These are phyloP conservation scores for Papilio gigon DNA, from an alignment of 2,888 invertebrate genomes.

Conservation along the genomic window DNA sequence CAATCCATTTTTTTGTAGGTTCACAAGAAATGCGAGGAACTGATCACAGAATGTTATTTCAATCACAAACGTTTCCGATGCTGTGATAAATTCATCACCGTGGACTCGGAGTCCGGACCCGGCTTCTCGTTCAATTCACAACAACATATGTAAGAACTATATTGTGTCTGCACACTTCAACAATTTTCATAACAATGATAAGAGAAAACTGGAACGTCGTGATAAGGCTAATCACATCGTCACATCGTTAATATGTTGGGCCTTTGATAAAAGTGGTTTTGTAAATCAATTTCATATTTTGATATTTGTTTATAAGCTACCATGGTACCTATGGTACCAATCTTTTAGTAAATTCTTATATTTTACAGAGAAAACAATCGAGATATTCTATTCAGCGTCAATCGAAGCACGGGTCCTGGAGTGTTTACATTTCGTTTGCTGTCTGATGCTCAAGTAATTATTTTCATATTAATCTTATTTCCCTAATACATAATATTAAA, in stretches of 20 bases:
- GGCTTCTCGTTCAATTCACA: conserved; percentile 81
- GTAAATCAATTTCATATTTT: not conserved
- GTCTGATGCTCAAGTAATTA: conserved; percentile 69
- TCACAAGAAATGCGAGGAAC: conserved; percentile 69
- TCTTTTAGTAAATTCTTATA: not conserved
- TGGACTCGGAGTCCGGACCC: conserved; percentile 78
- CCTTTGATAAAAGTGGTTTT: conserved; percentile 2
- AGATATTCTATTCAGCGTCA: conserved; percentile 61
- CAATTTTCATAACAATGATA: conserved; percentile 27
- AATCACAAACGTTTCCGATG: conserved; percentile 73
- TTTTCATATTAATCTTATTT: conserved; percentile 38
- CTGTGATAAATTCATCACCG: conserved; percentile 71
- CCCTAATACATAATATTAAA: no score
- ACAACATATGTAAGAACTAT: conserved; percentile 69
- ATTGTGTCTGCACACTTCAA: conserved; percentile 14
- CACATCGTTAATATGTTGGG: conserved; percentile 39
- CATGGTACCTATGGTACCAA: not conserved
- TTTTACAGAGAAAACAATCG: conserved; percentile 49
- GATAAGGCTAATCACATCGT: conserved; percentile 24
- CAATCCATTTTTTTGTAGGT: conserved; percentile 63
- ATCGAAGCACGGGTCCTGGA: conserved; percentile 78
- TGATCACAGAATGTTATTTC: conserved; percentile 76
- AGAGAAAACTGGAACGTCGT: conserved; percentile 12
- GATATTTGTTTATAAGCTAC: not conserved
- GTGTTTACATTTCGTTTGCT: conserved; percentile 69